These are phyloP conservation scores for Anoplolepis gracilipes DNA, from an alignment of 1,140 invertebrate species.

Conservation along the genomic window DNA sequence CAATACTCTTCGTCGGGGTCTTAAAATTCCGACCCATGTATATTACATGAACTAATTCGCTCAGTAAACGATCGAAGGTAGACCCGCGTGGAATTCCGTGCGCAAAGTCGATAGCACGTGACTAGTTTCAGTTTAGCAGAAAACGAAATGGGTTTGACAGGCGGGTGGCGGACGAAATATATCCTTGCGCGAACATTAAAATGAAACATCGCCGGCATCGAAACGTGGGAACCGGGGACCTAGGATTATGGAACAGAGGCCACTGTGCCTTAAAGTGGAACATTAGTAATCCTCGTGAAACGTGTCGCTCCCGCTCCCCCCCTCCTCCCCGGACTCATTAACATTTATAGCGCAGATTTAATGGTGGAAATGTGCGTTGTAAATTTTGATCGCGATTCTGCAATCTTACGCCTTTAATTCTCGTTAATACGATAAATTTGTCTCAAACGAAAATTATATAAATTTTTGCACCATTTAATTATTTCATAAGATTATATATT, in stretches of 20 bases:
- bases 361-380: constrained; percentile 18
- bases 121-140: neutral
- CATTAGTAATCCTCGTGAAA: constrained; percentile 21
- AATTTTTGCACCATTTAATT: neutral
- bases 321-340: constrained; percentile 31
- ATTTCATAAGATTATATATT: neutral
- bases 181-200: constrained; percentile 7
- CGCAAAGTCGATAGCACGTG: neutral
- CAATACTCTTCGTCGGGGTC: neutral
- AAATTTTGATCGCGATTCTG: constrained; percentile 30
- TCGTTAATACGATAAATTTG: neutral
- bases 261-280: constrained; percentile 42
- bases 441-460: neutral
- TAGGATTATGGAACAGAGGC: constrained; percentile 28
- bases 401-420: constrained; percentile 11
- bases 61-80: neutral
- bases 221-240: neutral
- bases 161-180: neutral
- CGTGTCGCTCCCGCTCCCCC: constrained; percentile 9
- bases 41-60: constrained; percentile 7
- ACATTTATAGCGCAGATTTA: constrained; percentile 54
- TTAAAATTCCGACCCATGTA: neutral
- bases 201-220: constrained; percentile 21
- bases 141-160: neutral
- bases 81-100: neutral